Conservation (phyloP, 1,140 invertebrate genomes). For the Myzus persicae region DNA sequence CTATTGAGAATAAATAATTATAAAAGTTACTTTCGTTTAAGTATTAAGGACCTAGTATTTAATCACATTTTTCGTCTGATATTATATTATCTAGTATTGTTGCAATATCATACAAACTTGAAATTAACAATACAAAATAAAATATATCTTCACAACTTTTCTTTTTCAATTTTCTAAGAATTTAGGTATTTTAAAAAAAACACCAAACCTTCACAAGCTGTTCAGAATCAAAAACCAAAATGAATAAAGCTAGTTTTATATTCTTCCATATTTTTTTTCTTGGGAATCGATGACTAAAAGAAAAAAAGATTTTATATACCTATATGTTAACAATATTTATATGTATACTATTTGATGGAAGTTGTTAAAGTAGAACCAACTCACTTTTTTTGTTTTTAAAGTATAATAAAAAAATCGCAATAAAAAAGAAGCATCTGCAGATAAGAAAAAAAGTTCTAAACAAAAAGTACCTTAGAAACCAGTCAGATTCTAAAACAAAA, state of each 20-base stretch:
- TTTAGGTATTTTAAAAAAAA: not conserved
- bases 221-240: not conserved
- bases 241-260: not conserved
- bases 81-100: not conserved
- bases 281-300: not conserved
- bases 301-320: not conserved
- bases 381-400: not conserved
- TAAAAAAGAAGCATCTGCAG: not conserved
- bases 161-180: too few species aligned
- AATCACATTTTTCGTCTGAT: not conserved
- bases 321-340: slow-evolving; percentile 15
- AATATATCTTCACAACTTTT: not conserved
- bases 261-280: not conserved
- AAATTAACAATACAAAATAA: not conserved
- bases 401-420: not conserved
- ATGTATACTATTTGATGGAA: not conserved
- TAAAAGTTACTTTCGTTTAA: too few species aligned
- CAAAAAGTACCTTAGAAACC: not conserved
- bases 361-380: not conserved
- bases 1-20: too few species aligned
- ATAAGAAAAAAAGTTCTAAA: not conserved
- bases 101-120: not conserved
- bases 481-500: not conserved
- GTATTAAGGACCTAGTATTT: too few species aligned
- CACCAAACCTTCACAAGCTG: not conserved